These are phyloP conservation scores for Candoia aspera DNA, from an alignment of 2,113 vertebrate species.

Conservation along the genomic window DNA sequence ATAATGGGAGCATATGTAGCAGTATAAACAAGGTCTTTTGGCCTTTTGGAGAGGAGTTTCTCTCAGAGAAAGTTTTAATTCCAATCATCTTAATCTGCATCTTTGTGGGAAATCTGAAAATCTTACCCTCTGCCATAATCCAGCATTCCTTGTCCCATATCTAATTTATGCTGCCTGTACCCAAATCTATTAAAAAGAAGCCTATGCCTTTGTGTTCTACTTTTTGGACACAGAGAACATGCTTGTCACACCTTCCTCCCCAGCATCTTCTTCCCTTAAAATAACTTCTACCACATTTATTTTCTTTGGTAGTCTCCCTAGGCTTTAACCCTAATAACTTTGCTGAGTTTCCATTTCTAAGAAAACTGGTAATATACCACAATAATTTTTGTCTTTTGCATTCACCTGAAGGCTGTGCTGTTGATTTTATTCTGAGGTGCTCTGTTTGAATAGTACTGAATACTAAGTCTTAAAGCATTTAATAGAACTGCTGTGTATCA, in stretches of 20 bases:
- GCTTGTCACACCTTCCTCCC: not conserved
- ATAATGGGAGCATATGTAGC: not conserved
- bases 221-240: not conserved
- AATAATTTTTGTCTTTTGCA: not conserved
- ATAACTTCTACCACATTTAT: not conserved
- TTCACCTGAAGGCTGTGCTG: not conserved
- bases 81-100: not conserved
- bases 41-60: not conserved
- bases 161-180: not conserved
- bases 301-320: conserved; percentile 40
- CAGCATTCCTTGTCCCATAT: not conserved
- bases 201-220: not conserved
- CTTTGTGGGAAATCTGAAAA: not conserved
- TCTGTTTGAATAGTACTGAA: not conserved
- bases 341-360: not conserved
- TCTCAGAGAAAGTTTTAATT: not conserved
- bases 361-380: not conserved
- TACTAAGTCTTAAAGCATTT: not conserved
- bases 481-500: not conserved
- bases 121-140: not conserved
- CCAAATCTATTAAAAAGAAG: not conserved
- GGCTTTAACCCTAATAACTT: conserved; percentile 5
- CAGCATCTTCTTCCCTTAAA: not conserved
- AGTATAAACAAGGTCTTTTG: not conserved
- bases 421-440: not conserved